Percentiles rank a stretch among this genome's conserved stretches.
Evolutionary conservation across 2,797 vertebrate genomes (phyloP).

Genomic region (Hyperoplus immaculatus): DNA sequence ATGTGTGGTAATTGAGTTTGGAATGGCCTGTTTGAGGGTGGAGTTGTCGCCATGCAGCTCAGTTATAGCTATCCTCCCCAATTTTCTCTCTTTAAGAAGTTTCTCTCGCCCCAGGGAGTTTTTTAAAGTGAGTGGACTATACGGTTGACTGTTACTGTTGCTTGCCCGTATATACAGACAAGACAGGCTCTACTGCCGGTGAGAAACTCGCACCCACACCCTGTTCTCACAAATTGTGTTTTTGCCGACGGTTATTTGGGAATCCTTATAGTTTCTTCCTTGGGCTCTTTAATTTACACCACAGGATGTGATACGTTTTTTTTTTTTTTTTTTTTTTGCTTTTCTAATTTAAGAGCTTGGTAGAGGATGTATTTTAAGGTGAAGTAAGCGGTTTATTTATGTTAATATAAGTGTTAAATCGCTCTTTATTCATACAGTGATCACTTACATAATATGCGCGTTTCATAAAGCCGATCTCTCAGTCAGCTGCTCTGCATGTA

Average conservation of each 20-base stretch:
- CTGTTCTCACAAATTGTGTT: conserved; percentile 40
- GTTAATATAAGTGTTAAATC: no score
- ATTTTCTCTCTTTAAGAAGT: conserved; percentile 71
- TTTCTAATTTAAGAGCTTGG: conserved; percentile 1
- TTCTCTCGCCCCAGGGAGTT: conserved; percentile 48
- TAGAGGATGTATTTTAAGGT: no score
- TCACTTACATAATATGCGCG: no score
- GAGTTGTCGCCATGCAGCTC: conserved; percentile 65
- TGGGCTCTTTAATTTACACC: conserved; percentile 24
- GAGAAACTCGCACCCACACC: conserved; percentile 38
- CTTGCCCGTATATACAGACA: conserved; percentile 50
- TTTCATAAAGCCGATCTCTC: no score
- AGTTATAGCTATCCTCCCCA: conserved; percentile 69
- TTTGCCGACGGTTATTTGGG: conserved; percentile 29
- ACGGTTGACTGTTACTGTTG: conserved; percentile 36
- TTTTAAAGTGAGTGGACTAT: conserved; percentile 49
- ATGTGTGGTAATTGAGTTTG: conserved; percentile 82
- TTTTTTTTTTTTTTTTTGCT: neutral
- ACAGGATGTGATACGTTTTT: neutral
- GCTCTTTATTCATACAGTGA: no score
- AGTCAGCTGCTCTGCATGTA: no score
- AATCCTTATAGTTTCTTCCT: conserved; percentile 10
- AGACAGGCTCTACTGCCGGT: conserved; percentile 45
- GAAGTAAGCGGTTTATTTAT: no score
- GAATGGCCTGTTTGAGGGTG: conserved; percentile 75